Evolutionary conservation across 2,113 vertebrate species (phyloP).

Genomic region (Cynocephalus volans): DNA sequence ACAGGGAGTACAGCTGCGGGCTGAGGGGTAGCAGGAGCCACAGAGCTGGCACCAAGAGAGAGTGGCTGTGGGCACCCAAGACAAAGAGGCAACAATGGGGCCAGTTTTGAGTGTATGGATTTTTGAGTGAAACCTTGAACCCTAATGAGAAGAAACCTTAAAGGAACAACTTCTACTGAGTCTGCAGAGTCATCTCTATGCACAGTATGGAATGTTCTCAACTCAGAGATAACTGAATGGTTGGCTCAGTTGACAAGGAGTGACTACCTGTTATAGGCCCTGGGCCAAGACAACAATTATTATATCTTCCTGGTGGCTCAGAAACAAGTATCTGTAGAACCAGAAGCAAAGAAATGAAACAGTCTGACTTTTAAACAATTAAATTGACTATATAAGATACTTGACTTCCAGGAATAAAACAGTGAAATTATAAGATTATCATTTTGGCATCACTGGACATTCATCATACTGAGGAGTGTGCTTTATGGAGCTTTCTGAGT

Average conservation of each 20-base stretch:
- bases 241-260: slow-evolving; percentile 40
- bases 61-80: no score
- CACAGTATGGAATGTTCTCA: slow-evolving; percentile 38
- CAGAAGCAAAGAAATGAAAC: slow-evolving; percentile 55
- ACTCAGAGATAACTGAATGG: slow-evolving; percentile 46
- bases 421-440: slow-evolving; percentile 18
- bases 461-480: slow-evolving; percentile 55
- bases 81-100: background rate
- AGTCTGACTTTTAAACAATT: slow-evolving; percentile 20
- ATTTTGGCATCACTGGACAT: slow-evolving; percentile 64
- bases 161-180: slow-evolving; percentile 46
- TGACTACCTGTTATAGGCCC: slow-evolving; percentile 68
- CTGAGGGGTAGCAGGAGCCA: no score
- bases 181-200: slow-evolving; percentile 32
- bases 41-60: no score
- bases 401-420: slow-evolving; percentile 20
- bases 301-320: slow-evolving; percentile 78
- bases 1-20: no score
- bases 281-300: slow-evolving; percentile 78
- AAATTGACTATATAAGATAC: slow-evolving; percentile 40
- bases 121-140: slow-evolving; percentile 48
- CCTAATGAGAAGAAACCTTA: slow-evolving; percentile 63
- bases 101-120: slow-evolving; percentile 51
- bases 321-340: slow-evolving; percentile 65
- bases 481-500: slow-evolving; percentile 55